Percentiles rank a stretch among this genome's conserved stretches.
These are phyloP conservation scores for Heliconius eleuchia DNA, from an alignment of 1,140 invertebrate genomes.

Conservation along the genomic window DNA sequence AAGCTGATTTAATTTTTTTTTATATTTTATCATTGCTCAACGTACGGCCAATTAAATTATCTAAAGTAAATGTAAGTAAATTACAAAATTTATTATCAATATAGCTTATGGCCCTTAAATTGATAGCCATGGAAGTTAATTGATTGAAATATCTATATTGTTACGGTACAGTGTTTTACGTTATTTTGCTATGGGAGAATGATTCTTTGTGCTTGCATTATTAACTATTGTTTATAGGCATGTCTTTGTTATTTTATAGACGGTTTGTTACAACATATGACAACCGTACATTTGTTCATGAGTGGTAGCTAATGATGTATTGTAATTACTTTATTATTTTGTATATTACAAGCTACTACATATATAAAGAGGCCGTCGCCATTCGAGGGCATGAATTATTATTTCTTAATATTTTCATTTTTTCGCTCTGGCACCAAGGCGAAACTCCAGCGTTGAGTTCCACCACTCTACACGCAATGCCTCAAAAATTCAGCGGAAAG, in stretches of 20 bases:
- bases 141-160: conserved; percentile 24
- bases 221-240: conserved; percentile 40
- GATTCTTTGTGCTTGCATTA: conserved; percentile 38
- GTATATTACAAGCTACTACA: not conserved
- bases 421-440: too few species aligned
- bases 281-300: not conserved
- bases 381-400: too few species aligned
- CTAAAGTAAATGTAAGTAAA: not conserved
- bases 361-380: too few species aligned
- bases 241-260: conserved; percentile 34
- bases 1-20: too few species aligned
- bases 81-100: not conserved
- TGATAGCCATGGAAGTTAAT: conserved; percentile 17
- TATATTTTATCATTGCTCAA: too few species aligned
- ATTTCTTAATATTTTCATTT: too few species aligned
- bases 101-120: conserved; percentile 18
- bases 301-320: not conserved
- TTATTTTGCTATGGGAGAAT: conserved; percentile 40
- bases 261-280: conserved; percentile 32
- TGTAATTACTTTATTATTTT: not conserved
- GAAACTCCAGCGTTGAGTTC: too few species aligned
- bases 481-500: too few species aligned
- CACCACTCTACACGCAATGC: too few species aligned
- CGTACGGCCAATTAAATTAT: not conserved
- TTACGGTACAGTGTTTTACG: conserved; percentile 30